Percentiles rank a stretch among this genome's conserved stretches.
Evolutionary conservation across 2,888 invertebrate genomes (phyloP).

Genomic region (Cordilura impudica): DNA sequence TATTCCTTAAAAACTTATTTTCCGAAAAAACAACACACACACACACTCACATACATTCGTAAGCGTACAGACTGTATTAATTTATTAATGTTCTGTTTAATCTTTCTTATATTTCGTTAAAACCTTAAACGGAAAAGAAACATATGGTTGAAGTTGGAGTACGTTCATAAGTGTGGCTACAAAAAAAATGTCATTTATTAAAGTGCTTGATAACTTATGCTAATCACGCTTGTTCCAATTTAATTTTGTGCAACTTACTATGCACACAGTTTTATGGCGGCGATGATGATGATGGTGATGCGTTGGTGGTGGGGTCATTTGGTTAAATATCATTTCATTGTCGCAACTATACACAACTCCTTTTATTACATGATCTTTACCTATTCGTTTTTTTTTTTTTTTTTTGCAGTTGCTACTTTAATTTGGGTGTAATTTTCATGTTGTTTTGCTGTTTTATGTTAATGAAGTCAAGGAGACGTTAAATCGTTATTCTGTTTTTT

Average conservation of each 20-base stretch:
- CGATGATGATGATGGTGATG: conserved; percentile 39
- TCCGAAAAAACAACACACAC: not conserved
- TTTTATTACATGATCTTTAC: conserved; percentile 55
- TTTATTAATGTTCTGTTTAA: conserved; percentile 34
- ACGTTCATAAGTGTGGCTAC: conserved; percentile 6
- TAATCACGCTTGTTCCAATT: conserved; percentile 63
- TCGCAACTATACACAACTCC: conserved; percentile 48
- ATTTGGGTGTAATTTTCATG: conserved; percentile 60
- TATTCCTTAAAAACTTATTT: conserved; percentile 29
- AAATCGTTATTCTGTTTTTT: conserved; percentile 13
- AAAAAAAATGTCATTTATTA: conserved; percentile 58
- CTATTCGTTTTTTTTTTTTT: conserved; percentile 18
- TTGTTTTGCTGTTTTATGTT: conserved; percentile 53
- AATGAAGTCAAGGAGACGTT: conserved; percentile 61
- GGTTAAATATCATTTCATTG: conserved; percentile 53
- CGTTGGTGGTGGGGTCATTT: conserved; percentile 63
- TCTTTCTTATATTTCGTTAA: conserved; percentile 45
- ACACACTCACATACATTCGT: too few species aligned
- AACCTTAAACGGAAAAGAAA: conserved; percentile 1
- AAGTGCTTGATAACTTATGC: conserved; percentile 61
- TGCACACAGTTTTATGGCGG: not conserved
- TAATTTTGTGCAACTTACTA: conserved; percentile 33
- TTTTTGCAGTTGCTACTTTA: not conserved
- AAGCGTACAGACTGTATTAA: conserved; percentile 18
- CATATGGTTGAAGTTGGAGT: conserved; percentile 44